Evolutionary conservation across 2,888 invertebrate species (phyloP), one percentile per base, ranked within the genome.

Genomic region (Epinotia demarniana): DNA sequence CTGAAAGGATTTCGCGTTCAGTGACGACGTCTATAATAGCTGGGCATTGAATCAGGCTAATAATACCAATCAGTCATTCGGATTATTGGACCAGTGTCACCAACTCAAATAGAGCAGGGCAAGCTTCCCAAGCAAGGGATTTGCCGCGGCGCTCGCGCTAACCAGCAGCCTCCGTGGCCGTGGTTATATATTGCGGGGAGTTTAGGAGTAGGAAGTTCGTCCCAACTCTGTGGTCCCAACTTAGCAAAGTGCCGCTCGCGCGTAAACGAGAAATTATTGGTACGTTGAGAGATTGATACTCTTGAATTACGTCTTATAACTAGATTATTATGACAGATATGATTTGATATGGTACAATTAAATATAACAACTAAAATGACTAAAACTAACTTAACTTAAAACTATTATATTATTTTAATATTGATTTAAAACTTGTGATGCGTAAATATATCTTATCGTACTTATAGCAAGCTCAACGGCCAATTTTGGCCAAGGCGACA

Each of bases 131-230:
- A 55, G 23, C 43, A 27, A 55, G 39, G 63, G 57, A 55, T 63
- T 39, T 53, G 53, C 53, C 16, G 8, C n/a, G 49, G 49, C 49
- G 49, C 49, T 49, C 4, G 49, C 49, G 49, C 49, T n/a, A 13
- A 13, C 53, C 53, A 6, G n/a, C 53, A 8, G 53, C n/a, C n/a
- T 53, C 63, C 55, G 23, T n/a, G n/a, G n/a, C 11, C 27, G 46
- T 60, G 27, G 61, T 71, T 53, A 71, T 71, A 62, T 71, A 71
- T 55, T 16, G 72, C 55, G 39, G 63, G 72, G 55, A 71, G 62
- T 71, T 72, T 64, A 43, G n/a, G 23, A 63, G 57, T 55, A 58
- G 57, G 39, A 19, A 33, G 39, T 55, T 53, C 53, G 4, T 33
- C 33, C 33, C 62, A 39, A 71, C 62, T 71, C n/a, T n/a, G n/a